A percentile compares a stretch with the other conserved stretches of the same genome.
Conservation (phyloP, 2,113 vertebrate genomes). For the Onychostruthus taczanowskii region DNA sequence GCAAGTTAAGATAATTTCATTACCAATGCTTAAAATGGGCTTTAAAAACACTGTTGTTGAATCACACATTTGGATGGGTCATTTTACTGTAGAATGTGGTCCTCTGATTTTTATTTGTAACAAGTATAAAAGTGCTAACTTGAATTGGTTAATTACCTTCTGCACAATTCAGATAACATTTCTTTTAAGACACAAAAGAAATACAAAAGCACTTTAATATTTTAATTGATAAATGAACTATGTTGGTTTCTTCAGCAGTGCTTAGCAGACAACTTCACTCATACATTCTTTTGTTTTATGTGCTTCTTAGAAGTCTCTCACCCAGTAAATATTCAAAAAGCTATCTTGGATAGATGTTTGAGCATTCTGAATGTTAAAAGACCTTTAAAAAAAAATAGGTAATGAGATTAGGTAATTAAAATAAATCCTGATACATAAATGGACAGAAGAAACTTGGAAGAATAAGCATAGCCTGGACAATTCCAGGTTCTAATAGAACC, state of each 20-base stretch:
- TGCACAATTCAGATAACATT: background rate
- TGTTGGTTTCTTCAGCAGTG: background rate
- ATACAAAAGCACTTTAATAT: background rate
- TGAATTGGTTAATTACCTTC: background rate
- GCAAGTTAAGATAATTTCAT: background rate
- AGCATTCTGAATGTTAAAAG: background rate
- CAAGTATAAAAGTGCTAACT: background rate
- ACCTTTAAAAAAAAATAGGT: background rate
- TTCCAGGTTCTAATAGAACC: background rate
- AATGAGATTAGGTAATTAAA: background rate
- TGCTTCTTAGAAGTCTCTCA: background rate
- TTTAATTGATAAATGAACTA: background rate
- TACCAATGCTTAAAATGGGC: background rate
- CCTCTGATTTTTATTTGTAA: background rate
- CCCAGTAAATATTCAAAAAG: background rate
- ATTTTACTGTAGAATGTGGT: background rate
- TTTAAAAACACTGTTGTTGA: background rate
- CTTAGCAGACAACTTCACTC: background rate
- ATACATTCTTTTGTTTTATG: background rate
- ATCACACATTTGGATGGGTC: background rate
- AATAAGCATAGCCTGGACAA: background rate
- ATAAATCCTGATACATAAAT: background rate
- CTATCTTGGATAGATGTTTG: background rate
- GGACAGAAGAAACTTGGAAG: background rate
- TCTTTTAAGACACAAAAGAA: background rate